phyloP scores from a whole-genome alignment of 2,113 vertebrate genomes.

The Melozone crissalis region DNA sequence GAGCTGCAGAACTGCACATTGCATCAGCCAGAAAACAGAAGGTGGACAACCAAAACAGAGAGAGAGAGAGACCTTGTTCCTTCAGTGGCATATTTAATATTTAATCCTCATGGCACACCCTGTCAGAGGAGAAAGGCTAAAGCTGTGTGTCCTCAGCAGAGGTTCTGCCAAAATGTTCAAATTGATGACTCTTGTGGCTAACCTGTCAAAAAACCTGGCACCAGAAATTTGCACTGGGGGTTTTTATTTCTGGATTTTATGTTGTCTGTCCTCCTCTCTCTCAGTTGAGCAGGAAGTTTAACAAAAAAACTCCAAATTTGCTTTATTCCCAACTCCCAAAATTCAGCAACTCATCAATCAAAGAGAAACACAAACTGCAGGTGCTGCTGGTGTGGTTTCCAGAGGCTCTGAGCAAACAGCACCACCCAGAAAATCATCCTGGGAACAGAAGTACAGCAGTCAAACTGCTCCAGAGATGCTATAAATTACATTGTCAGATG shows the following conservation, averaged over 20 bases:
- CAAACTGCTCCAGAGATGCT: background rate
- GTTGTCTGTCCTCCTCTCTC: background rate
- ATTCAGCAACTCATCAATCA: background rate
- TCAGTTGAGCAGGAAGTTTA: rapidly evolving
- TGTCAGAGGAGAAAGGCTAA: constrained; percentile 22
- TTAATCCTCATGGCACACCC: background rate
- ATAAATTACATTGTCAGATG: constrained; percentile 31
- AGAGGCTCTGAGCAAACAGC: background rate
- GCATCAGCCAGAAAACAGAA: background rate
- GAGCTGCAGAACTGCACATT: background rate
- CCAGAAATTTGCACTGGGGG: background rate
- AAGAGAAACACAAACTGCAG: background rate
- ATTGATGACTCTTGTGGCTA: background rate
- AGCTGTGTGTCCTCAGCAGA: background rate
- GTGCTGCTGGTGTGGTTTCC: background rate
- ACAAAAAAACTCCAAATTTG: rapidly evolving
- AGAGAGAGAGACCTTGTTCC: background rate
- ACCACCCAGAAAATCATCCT: background rate
- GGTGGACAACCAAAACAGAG: background rate
- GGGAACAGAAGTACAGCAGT: background rate
- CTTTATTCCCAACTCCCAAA: background rate
- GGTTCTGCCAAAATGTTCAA: constrained; percentile 4
- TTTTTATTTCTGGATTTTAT: background rate
- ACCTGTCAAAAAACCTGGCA: background rate
- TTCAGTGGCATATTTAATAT: background rate